Conservation (phyloP, 2,888 invertebrate genomes). For the Calliscelio sp. region DNA sequence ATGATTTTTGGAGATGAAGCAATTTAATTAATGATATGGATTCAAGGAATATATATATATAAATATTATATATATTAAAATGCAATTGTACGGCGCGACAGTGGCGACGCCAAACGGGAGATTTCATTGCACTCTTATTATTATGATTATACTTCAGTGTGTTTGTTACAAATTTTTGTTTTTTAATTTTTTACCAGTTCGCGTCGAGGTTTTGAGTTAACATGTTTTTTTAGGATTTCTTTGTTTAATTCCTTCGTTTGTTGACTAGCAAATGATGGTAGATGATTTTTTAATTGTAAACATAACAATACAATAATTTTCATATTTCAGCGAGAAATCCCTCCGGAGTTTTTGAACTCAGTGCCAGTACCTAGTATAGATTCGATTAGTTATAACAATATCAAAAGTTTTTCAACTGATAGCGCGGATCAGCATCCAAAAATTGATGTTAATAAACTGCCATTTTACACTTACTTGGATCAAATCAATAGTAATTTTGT, state of each 20-base stretch:
- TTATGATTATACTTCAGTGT: too few species aligned
- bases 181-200: constrained; percentile 25
- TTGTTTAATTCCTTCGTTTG: constrained; percentile 33
- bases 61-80: constrained; percentile 36
- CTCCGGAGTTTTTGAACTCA: constrained; percentile 90
- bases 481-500: constrained; percentile 94
- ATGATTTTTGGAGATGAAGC: constrained; percentile 30
- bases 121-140: constrained; percentile 14
- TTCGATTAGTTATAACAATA: constrained; percentile 90
- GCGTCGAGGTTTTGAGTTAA: constrained; percentile 25
- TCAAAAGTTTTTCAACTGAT: constrained; percentile 87
- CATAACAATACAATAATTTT: too few species aligned
- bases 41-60: too few species aligned
- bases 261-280: constrained; percentile 18
- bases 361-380: constrained; percentile 92
- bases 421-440: constrained; percentile 86
- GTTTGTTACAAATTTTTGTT: constrained; percentile 7
- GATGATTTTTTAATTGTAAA: constrained; percentile 39
- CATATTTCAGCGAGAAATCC: constrained; percentile 88
- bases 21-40: constrained; percentile 44
- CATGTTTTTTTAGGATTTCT: constrained; percentile 43
- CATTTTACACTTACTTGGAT: constrained; percentile 92
- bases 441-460: constrained; percentile 89
- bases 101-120: background rate
- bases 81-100: background rate